Conservation (phyloP, 2,797 vertebrate species). For the Clarias laeviceps region DNA sequence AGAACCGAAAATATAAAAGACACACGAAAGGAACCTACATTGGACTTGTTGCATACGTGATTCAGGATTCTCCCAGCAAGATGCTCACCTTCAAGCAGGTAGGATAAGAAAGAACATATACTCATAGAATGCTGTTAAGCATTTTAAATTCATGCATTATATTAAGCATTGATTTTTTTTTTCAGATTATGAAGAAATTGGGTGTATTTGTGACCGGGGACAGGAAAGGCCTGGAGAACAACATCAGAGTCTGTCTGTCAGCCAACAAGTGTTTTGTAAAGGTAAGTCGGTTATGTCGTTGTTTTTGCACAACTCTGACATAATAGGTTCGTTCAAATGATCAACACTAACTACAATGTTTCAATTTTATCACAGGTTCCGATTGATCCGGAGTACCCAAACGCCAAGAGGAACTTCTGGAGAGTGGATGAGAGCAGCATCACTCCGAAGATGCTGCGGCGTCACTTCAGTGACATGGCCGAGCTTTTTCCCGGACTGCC, state of each 20-base stretch:
- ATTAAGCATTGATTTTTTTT: not conserved
- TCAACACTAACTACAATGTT: not conserved
- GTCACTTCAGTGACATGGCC: slow-evolving; percentile 70
- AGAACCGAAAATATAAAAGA: slow-evolving; percentile 39
- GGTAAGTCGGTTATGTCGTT: slow-evolving; percentile 50
- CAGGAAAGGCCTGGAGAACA: slow-evolving; percentile 65
- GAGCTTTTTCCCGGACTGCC: slow-evolving; percentile 67
- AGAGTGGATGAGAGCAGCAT: slow-evolving; percentile 70
- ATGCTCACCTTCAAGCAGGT: slow-evolving; percentile 74
- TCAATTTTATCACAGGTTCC: slow-evolving; percentile 62
- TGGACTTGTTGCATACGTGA: slow-evolving; percentile 67
- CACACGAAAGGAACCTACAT: slow-evolving; percentile 61
- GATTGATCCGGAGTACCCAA: slow-evolving; percentile 51
- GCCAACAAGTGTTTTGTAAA: slow-evolving; percentile 73
- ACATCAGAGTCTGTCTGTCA: slow-evolving; percentile 74
- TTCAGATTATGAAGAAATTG: slow-evolving; percentile 71
- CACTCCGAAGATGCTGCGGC: slow-evolving; percentile 72
- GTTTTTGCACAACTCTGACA: not conserved
- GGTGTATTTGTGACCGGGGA: slow-evolving; percentile 56
- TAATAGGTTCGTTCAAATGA: not conserved
- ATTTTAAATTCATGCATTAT: not conserved
- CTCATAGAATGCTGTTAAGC: not conserved
- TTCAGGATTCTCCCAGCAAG: slow-evolving; percentile 67
- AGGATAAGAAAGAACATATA: slow-evolving; percentile 7
- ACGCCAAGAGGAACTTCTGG: slow-evolving; percentile 72